Evolutionary conservation across 1,140 invertebrate species (phyloP), one percentile per base, ranked within the genome.

Genomic region (Drosophila lacertosa): DNA sequence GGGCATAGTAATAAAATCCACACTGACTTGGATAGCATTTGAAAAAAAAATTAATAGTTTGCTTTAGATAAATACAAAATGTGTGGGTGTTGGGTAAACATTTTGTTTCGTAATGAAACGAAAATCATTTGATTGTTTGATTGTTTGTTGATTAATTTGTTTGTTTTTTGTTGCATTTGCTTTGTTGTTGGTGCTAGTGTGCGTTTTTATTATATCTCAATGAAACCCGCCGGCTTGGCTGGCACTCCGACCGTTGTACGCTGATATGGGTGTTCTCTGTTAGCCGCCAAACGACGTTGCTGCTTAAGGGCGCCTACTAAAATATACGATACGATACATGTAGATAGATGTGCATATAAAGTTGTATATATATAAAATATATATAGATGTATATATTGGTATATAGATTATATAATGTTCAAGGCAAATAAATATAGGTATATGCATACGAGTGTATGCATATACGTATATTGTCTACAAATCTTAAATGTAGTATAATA

Each of bases 231-330:
- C 80, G 89, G 89, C 77, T 91, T 95, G 92, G 95, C 95, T 92
- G 95, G 94, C 93, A 95, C 95, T 92, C 95, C 96, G 91, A 90
- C 89, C 70, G 96, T 96, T 91, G 96, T 95, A 94, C 96, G 96
- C 95, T 97, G 96, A 94, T 97, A 97, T 93, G 96, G 96, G 94
- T 97, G 96, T 93, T 97, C 96, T 94, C 95, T 92, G 94, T 95
- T 93, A 95, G 95, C 93, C 94, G 94, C 93, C 94, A 92, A 92
- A 93, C 93, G 92, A 93, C 93, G 92, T 90, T 91, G 91, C 91
- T 92, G 89, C 84, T 92, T 91, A 92, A 94, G 92, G 91, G 93
- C 92, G 92, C 93, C 93, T 93, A 93, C 91, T 93, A 90, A 81
- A 90, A 90, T 90, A 90, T 81, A 89, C 76, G 83, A 84, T 84